phyloP scores from a whole-genome alignment of 1,140 invertebrate genomes.

The Drosophila nebulosa region DNA sequence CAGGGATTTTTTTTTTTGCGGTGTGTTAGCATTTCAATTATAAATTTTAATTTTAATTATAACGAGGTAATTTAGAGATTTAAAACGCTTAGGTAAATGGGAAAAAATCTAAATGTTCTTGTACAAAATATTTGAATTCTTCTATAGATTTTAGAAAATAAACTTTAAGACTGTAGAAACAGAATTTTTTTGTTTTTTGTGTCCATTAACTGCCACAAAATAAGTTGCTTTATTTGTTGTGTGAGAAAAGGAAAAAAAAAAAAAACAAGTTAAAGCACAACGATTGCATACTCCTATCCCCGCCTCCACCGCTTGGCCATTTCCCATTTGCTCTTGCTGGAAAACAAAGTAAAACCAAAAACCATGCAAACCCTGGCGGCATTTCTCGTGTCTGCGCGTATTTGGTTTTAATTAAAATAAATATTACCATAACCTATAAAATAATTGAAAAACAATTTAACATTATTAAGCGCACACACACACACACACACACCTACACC shows the following conservation, averaged over 20 bases:
- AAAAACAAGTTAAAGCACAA: conserved; percentile 11
- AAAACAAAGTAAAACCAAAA: conserved; percentile 20
- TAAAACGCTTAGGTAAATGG: no score
- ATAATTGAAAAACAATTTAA: conserved; percentile 80
- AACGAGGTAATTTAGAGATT: no score
- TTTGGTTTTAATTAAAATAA: conserved; percentile 80
- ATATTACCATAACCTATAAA: conserved; percentile 78
- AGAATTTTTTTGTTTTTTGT: no score
- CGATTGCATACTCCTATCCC: background rate
- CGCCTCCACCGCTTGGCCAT: background rate
- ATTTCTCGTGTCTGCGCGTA: conserved; percentile 41
- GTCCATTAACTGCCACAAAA: conserved; percentile 21
- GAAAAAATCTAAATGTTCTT: no score
- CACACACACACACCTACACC: background rate
- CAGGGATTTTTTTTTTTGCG: no score
- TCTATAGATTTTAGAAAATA: no score
- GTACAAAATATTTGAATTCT: no score
- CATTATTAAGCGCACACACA: conserved; percentile 48
- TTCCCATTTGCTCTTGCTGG: background rate
- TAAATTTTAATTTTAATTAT: no score
- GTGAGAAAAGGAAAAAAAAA: conserved; percentile 15
- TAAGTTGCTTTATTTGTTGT: conserved; percentile 9
- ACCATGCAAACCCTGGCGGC: conserved; percentile 10
- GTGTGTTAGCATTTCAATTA: no score
- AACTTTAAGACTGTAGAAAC: no score